Percentiles rank a stretch among this genome's conserved stretches.
Conservation (phyloP, 2,888 invertebrate species). For the Pediacus dermestoides region DNA sequence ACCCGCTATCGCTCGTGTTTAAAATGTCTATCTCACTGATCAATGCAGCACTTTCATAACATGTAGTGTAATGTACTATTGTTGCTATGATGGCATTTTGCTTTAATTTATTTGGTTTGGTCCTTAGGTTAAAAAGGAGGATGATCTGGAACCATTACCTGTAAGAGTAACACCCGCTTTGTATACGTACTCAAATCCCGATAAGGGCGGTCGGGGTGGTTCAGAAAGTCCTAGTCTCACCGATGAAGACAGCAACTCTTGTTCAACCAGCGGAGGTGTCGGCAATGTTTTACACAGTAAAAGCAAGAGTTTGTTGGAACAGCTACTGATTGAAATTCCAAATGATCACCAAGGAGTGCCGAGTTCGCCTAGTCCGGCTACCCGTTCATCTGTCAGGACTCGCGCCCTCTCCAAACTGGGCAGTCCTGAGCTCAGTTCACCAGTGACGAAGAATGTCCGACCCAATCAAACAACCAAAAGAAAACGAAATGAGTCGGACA, state of each 20-base stretch:
- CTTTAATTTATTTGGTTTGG: constrained; percentile 1
- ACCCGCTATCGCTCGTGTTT: no score
- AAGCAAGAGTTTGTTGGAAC: constrained; percentile 66
- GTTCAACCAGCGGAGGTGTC: constrained; percentile 11
- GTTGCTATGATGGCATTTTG: constrained; percentile 22
- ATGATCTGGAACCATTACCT: constrained; percentile 59
- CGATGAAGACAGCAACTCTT: constrained; percentile 38
- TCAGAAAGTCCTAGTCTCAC: constrained; percentile 43
- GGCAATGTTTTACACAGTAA: constrained; percentile 44
- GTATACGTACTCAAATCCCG: constrained; percentile 75
- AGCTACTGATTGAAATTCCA: constrained; percentile 82
- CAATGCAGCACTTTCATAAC: no score
- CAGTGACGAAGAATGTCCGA: constrained; percentile 27
- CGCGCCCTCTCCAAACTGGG: constrained; percentile 66
- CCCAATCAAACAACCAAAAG: constrained; percentile 55
- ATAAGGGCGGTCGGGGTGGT: constrained; percentile 51
- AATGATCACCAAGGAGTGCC: constrained; percentile 38
- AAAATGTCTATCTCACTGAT: no score
- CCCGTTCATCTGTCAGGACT: constrained; percentile 58
- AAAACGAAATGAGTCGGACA: constrained; percentile 76
- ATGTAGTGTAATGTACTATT: no score
- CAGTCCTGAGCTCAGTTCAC: constrained; percentile 56
- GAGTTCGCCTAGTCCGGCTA: constrained; percentile 46
- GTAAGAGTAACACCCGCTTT: constrained; percentile 69
- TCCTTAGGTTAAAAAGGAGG: constrained; percentile 32